These are phyloP conservation scores for Caenorhabditis drosophilae DNA, from an alignment of 2,888 invertebrate species.

Conservation along the genomic window DNA sequence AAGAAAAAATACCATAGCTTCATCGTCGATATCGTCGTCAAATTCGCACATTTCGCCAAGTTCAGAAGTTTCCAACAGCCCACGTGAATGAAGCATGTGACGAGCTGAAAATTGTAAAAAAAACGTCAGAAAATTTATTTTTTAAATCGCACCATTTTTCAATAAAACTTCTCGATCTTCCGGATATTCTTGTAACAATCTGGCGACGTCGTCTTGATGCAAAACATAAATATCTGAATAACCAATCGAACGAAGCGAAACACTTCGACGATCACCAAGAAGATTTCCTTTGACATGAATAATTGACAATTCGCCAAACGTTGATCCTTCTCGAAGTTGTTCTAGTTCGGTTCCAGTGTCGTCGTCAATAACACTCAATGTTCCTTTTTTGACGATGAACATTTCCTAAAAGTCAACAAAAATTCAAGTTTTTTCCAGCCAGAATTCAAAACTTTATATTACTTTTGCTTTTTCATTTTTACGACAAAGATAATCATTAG, in stretches of 20 bases:
- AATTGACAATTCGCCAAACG: conserved; percentile 62
- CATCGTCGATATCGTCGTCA: conserved; percentile 29
- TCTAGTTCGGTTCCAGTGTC: conserved; percentile 31
- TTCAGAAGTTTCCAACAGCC: conserved; percentile 20
- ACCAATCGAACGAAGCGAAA: conserved; percentile 34
- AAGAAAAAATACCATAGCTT: conserved; percentile 10
- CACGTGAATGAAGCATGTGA: conserved; percentile 26
- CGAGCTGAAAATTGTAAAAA: conserved; percentile 29
- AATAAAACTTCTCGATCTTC: conserved; percentile 36
- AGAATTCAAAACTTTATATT: not conserved
- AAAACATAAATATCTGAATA: conserved; percentile 65
- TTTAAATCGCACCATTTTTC: conserved; percentile 44
- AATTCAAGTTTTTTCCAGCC: not conserved
- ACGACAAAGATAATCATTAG: conserved; percentile 60
- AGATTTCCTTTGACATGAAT: conserved; percentile 46
- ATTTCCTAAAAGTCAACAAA: conserved; percentile 47
- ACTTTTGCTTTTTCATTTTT: conserved; percentile 55
- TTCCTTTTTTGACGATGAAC: conserved; percentile 61
- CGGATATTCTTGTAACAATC: conserved; percentile 51
- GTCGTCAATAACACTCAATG: conserved; percentile 45
- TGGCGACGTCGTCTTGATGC: conserved; percentile 57
- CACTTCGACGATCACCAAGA: conserved; percentile 27
- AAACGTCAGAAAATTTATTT: not conserved
- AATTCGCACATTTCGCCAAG: conserved; percentile 26
- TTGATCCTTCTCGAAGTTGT: conserved; percentile 48